Conservation (phyloP, 2,888 invertebrate genomes). For the Drosophila glabriapex region DNA sequence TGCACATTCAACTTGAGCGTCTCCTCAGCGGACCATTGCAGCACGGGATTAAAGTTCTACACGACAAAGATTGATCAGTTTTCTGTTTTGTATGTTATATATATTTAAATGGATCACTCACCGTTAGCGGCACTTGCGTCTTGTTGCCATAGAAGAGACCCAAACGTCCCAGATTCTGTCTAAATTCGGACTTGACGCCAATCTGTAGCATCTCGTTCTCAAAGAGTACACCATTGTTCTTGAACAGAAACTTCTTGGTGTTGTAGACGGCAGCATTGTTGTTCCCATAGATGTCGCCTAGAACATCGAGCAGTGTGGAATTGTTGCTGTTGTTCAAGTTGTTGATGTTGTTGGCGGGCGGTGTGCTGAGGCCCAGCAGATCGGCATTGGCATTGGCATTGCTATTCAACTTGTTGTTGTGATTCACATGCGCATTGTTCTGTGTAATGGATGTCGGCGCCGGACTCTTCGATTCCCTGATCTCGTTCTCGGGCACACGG, state of each 20-base stretch:
- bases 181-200: constrained; percentile 98
- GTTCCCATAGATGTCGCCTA: constrained; percentile 93
- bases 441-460: constrained; percentile 83
- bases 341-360: constrained; percentile 89
- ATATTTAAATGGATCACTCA: constrained; percentile 70
- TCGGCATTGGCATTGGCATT: constrained; percentile 90
- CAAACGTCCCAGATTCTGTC: constrained; percentile 97
- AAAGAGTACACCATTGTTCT: constrained; percentile 99
- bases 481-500: constrained; percentile 94
- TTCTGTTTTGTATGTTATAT: not conserved
- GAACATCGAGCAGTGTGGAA: constrained; percentile 92
- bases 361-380: constrained; percentile 94
- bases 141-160: constrained; percentile 99
- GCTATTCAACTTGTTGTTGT: constrained; percentile 84
- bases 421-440: constrained; percentile 86
- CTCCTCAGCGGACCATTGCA: constrained; percentile 91
- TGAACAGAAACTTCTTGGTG: constrained; percentile 97
- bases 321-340: constrained; percentile 88
- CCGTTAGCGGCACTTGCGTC: constrained; percentile 91
- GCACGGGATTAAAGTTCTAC: constrained; percentile 89
- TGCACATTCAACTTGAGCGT: constrained; percentile 94
- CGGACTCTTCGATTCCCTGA: constrained; percentile 93
- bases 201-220: constrained; percentile 99
- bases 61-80: not conserved
- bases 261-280: constrained; percentile 90